Percentiles rank a stretch among this genome's conserved stretches.
Evolutionary conservation across 2,113 vertebrate species (phyloP).

Genomic region (Aviceda subcristata): DNA sequence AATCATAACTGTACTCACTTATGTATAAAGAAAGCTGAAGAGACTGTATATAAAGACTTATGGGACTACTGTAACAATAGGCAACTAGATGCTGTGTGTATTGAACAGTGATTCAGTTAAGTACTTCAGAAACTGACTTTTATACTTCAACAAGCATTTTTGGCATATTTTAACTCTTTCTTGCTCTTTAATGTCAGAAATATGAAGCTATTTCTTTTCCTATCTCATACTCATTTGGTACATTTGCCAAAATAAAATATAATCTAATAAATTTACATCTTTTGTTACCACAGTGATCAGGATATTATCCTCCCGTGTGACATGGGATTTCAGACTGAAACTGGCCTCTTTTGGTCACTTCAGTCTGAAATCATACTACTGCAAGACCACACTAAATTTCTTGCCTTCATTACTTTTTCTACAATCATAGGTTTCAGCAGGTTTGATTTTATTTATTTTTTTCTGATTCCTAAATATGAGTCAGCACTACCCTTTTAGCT

Average conservation of each 20-base stretch:
- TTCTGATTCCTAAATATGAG: neutral
- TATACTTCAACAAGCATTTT: neutral
- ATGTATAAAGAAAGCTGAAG: neutral
- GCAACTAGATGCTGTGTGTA: no score
- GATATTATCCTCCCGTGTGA: neutral
- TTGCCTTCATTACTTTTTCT: neutral
- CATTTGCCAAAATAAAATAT: neutral
- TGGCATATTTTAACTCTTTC: neutral
- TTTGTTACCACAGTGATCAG: neutral
- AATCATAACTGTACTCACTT: neutral
- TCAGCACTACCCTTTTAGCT: fast-evolving
- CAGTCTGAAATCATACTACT: neutral
- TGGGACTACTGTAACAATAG: neutral
- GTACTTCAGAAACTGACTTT: neutral
- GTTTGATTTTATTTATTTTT: neutral
- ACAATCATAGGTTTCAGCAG: neutral
- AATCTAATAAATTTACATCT: neutral
- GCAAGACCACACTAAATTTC: neutral
- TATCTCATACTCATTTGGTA: neutral
- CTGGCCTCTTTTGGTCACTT: neutral
- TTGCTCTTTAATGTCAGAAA: neutral
- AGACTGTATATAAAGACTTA: neutral
- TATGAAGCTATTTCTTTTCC: neutral
- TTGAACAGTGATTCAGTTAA: neutral
- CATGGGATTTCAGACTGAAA: neutral